These are phyloP conservation scores for Anticlea derivata DNA, from an alignment of 2,888 invertebrate species.

Conservation along the genomic window DNA sequence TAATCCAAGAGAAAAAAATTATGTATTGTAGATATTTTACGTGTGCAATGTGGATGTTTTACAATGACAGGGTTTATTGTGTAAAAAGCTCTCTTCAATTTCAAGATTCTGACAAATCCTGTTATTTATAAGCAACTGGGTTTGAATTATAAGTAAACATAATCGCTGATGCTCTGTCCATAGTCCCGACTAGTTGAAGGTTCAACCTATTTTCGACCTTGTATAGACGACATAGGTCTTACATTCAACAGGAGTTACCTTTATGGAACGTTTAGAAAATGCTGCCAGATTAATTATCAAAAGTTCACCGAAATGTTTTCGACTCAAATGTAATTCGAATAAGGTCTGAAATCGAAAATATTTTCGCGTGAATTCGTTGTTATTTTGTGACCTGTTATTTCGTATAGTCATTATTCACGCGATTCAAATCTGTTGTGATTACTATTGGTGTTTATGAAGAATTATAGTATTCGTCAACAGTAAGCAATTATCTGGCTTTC, in stretches of 20 bases:
- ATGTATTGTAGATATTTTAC: constrained; percentile 17
- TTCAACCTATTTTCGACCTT: constrained; percentile 34
- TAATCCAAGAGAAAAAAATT: background rate
- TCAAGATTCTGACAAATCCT: background rate
- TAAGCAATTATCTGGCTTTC: constrained; percentile 30
- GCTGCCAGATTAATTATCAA: constrained; percentile 29
- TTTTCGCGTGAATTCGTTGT: constrained; percentile 35
- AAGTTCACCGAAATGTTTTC: constrained; percentile 40
- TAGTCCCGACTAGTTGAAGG: constrained; percentile 26
- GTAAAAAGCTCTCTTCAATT: constrained; percentile 18
- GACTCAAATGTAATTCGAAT: constrained; percentile 24
- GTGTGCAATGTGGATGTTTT: constrained; percentile 4
- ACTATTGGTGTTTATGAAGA: constrained; percentile 44
- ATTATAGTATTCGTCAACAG: constrained; percentile 52
- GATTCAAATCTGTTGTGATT: constrained; percentile 47
- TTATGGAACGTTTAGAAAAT: constrained; percentile 23
- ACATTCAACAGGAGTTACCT: constrained; percentile 23
- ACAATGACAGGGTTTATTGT: constrained; percentile 21
- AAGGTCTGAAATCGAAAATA: constrained; percentile 36
- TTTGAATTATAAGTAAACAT: constrained; percentile 27
- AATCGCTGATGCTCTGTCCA: constrained; percentile 31
- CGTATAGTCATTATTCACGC: constrained; percentile 32
- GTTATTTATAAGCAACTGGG: constrained; percentile 36
- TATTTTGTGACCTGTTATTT: constrained; percentile 33
- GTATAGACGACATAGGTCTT: constrained; percentile 20